A percentile compares a stretch with the other conserved stretches of the same genome.
Conservation (phyloP, 2,797 vertebrate genomes). For the Moxostoma hubbsi region DNA sequence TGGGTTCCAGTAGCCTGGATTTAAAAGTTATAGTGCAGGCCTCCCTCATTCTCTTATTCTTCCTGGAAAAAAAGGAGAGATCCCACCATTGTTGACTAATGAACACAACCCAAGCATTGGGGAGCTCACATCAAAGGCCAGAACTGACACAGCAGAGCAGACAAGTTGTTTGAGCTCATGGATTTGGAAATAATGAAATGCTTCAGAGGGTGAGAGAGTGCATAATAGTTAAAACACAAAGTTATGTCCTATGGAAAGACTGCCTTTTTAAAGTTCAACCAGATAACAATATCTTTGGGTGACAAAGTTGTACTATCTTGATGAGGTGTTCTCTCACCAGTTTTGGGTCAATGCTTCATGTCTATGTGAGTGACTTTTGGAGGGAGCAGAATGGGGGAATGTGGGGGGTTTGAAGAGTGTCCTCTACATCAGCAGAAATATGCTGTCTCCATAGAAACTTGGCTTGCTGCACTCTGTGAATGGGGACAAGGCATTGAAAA, state of each 20-base stretch:
- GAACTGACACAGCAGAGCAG: slow-evolving; percentile 73
- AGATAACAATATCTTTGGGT: no score
- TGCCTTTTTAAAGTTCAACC: slow-evolving; percentile 8
- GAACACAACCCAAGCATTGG: slow-evolving; percentile 65
- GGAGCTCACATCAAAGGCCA: slow-evolving; percentile 75
- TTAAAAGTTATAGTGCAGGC: slow-evolving; percentile 22
- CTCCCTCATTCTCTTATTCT: slow-evolving; percentile 30
- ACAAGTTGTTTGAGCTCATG: slow-evolving; percentile 77
- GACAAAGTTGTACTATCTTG: slow-evolving; percentile 8
- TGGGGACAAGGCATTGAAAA: slow-evolving; percentile 43
- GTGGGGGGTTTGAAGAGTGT: slow-evolving; percentile 34
- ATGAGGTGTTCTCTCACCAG: slow-evolving; percentile 29
- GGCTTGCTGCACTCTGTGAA: slow-evolving; percentile 33
- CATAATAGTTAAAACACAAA: slow-evolving; percentile 72
- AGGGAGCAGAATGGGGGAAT: not conserved
- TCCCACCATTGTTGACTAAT: slow-evolving; percentile 69
- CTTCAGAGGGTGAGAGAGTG: slow-evolving; percentile 70
- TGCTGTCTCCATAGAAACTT: slow-evolving; percentile 49
- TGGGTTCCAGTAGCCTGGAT: slow-evolving; percentile 33
- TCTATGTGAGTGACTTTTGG: slow-evolving; percentile 43
- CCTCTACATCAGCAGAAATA: slow-evolving; percentile 50
- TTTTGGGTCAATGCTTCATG: slow-evolving; percentile 45
- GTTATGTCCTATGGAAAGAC: slow-evolving; percentile 62
- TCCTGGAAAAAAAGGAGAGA: slow-evolving; percentile 39
- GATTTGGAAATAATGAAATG: slow-evolving; percentile 77